Percentiles rank a stretch among this genome's conserved stretches.
phyloP scores from a whole-genome alignment of 2,888 invertebrate species.

The Pteria penguin region DNA sequence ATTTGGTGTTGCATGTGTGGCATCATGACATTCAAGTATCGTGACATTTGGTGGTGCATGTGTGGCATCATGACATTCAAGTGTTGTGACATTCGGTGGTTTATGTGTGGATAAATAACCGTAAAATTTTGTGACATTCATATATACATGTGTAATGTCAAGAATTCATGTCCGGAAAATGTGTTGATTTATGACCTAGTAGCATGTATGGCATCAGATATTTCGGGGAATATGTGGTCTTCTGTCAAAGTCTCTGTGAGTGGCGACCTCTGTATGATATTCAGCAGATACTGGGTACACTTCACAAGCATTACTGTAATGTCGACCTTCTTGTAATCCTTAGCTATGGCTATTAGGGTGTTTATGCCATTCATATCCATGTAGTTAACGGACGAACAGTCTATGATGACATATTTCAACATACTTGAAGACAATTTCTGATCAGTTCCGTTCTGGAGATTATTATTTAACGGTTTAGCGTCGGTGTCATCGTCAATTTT shows the following conservation, averaged over 20 bases:
- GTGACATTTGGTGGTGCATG: too few relatives aligned
- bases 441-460: neutral
- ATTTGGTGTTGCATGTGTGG: too few relatives aligned
- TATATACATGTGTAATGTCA: neutral
- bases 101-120: too few relatives aligned
- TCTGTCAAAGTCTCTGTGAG: slow-evolving; percentile 54
- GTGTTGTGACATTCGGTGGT: too few relatives aligned
- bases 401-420: slow-evolving; percentile 60
- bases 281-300: slow-evolving; percentile 56
- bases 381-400: slow-evolving; percentile 72
- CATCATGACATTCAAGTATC: too few relatives aligned
- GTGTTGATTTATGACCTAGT: too few relatives aligned
- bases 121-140: too few relatives aligned
- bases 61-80: too few relatives aligned
- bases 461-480: slow-evolving; percentile 4
- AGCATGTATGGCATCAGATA: slow-evolving; percentile 59
- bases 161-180: too few relatives aligned
- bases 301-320: slow-evolving; percentile 63
- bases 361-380: slow-evolving; percentile 71
- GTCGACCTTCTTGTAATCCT: slow-evolving; percentile 52
- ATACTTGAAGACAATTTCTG: neutral
- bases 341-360: slow-evolving; percentile 59
- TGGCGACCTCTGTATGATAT: slow-evolving; percentile 57
- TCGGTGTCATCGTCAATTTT: neutral
- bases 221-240: slow-evolving; percentile 56